phyloP scores from a whole-genome alignment of 92 coral and sea anemone species.

The Epizoanthus fatuus region DNA sequence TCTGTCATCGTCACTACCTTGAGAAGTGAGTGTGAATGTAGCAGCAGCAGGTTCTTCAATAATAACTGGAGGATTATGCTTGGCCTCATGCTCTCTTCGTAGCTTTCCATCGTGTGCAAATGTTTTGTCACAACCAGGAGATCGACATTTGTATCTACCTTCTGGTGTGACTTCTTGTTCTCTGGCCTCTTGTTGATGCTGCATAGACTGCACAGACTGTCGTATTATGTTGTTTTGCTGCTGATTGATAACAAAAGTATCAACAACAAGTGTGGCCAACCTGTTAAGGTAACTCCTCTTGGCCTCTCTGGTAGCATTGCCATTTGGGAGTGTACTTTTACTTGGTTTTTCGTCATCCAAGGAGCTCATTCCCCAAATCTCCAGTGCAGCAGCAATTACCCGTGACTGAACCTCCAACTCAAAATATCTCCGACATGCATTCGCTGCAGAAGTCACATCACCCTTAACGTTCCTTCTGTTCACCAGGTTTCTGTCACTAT shows the following conservation, averaged over 20 bases:
- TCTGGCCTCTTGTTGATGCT: slow-evolving; percentile 42
- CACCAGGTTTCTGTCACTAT: slow-evolving; percentile 65
- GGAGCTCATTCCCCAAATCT: slow-evolving; percentile 36
- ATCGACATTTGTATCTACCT: slow-evolving; percentile 75
- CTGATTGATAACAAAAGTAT: slow-evolving; percentile 73
- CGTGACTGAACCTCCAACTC: slow-evolving; percentile 50
- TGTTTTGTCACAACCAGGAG: slow-evolving; percentile 51
- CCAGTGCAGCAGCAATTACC: slow-evolving; percentile 51
- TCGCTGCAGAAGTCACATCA: slow-evolving; percentile 71
- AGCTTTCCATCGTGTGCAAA: slow-evolving; percentile 67
- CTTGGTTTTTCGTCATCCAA: slow-evolving; percentile 58
- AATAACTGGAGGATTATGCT: slow-evolving; percentile 54
- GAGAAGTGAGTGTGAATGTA: slow-evolving; percentile 30
- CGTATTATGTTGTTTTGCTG: slow-evolving; percentile 59
- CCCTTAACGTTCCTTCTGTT: slow-evolving; percentile 71
- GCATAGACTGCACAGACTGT: slow-evolving; percentile 36
- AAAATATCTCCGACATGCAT: slow-evolving; percentile 75
- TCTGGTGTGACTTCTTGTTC: slow-evolving; percentile 54
- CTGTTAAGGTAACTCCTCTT: slow-evolving; percentile 48
- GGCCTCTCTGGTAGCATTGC: slow-evolving; percentile 43
- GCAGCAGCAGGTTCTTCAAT: slow-evolving; percentile 23
- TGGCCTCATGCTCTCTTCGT: slow-evolving; percentile 48
- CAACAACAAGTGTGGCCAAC: slow-evolving; percentile 75
- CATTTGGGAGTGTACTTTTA: slow-evolving; percentile 26
- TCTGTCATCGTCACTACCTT: slow-evolving; percentile 19